phyloP scores from a whole-genome alignment of 2,797 vertebrate genomes.

The Propithecus perrieri region DNA sequence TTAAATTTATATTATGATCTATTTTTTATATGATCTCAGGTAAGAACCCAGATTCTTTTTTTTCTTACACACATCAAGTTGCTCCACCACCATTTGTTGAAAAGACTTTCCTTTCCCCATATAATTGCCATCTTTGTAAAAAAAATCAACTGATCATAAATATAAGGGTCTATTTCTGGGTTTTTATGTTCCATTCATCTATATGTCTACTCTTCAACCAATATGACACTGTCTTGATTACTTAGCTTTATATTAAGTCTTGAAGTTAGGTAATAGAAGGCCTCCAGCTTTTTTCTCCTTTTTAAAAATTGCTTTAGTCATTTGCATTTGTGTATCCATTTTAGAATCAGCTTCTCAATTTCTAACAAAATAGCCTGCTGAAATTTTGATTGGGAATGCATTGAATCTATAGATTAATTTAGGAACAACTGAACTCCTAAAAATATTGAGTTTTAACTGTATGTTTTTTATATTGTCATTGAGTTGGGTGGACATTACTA shows the following conservation, averaged over 20 bases:
- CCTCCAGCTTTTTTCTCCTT: neutral
- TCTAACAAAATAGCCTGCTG: neutral
- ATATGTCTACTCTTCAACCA: neutral
- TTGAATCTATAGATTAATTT: neutral
- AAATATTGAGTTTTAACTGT: neutral
- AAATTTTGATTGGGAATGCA: neutral
- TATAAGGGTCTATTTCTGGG: neutral
- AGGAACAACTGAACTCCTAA: neutral
- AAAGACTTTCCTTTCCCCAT: neutral
- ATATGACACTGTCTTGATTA: neutral
- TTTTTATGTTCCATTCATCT: neutral
- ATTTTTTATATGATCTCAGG: neutral
- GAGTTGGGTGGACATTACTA: neutral
- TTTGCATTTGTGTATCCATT: neutral
- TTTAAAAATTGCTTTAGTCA: neutral
- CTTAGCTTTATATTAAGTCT: neutral
- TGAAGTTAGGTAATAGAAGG: neutral
- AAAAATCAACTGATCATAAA: neutral
- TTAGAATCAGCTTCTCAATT: neutral
- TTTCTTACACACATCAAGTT: neutral
- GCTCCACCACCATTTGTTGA: neutral
- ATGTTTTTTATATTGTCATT: neutral
- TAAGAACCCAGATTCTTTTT: neutral
- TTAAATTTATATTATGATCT: neutral
- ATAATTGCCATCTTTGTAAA: conserved; percentile 29